Conservation (phyloP, 2,797 vertebrate genomes). For the Fistularia tabacaria region DNA sequence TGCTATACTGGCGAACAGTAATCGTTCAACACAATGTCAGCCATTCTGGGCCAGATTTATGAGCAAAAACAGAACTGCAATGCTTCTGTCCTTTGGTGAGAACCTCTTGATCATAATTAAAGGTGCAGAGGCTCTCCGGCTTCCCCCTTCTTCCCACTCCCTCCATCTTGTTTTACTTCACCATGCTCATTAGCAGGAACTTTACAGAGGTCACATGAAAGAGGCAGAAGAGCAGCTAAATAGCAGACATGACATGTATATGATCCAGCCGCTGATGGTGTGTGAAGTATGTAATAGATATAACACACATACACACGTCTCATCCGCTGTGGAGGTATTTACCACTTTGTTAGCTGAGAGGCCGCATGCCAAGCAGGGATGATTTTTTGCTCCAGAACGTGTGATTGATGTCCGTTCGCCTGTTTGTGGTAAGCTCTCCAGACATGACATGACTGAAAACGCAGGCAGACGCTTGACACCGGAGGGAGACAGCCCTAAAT, state of each 20-base stretch:
- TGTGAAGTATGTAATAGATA: slow-evolving; percentile 41
- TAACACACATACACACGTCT: slow-evolving; percentile 34
- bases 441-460: slow-evolving; percentile 75
- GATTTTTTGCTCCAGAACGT: slow-evolving; percentile 68
- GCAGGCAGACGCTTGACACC: slow-evolving; percentile 57
- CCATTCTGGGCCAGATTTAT: slow-evolving; percentile 86
- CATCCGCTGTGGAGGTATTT: slow-evolving; percentile 62
- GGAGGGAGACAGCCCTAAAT: slow-evolving; percentile 54
- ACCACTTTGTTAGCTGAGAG: slow-evolving; percentile 64
- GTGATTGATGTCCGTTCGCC: slow-evolving; percentile 77
- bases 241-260: slow-evolving; percentile 43
- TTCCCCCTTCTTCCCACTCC: slow-evolving; percentile 25
- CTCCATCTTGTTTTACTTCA: slow-evolving; percentile 47
- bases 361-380: slow-evolving; percentile 69
- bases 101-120: slow-evolving; percentile 96
- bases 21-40: slow-evolving; percentile 85
- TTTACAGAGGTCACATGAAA: slow-evolving; percentile 54
- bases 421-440: slow-evolving; percentile 73
- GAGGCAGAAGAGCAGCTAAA: slow-evolving; percentile 42
- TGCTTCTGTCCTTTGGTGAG: slow-evolving; percentile 85
- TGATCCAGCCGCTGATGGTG: slow-evolving; percentile 21
- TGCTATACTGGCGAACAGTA: slow-evolving; percentile 85
- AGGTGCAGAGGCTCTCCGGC: slow-evolving; percentile 76
- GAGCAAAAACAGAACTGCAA: slow-evolving; percentile 85
- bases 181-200: slow-evolving; percentile 56